Evolutionary conservation across 2,113 vertebrate species (phyloP).

Genomic region (Indicator maculatus): DNA sequence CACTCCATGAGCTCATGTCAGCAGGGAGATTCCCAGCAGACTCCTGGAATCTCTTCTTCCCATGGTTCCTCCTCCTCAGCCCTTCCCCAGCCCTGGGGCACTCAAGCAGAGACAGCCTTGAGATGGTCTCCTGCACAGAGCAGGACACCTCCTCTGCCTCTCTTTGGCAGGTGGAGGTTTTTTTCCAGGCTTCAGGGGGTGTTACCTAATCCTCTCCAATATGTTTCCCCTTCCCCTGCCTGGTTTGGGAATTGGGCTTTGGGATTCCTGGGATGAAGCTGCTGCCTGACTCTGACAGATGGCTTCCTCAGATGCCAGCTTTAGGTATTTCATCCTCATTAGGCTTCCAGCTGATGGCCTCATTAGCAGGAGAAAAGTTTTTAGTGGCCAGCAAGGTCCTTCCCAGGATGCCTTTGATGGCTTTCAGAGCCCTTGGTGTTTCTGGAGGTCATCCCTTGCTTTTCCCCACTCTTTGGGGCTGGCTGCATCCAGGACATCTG

Average conservation of each 20-base stretch:
- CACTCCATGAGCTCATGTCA: background rate
- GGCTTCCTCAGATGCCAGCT: background rate
- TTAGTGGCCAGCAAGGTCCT: rapidly evolving
- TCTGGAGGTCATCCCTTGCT: too few relatives aligned
- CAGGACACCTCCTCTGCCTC: background rate
- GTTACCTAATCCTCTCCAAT: background rate
- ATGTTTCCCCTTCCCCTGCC: background rate
- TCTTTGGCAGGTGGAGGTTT: background rate
- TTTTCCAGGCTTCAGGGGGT: background rate
- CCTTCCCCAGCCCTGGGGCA: background rate
- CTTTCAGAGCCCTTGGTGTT: rapidly evolving
- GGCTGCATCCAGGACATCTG: background rate
- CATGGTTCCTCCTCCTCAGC: background rate
- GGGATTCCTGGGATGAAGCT: background rate
- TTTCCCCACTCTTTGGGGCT: rapidly evolving
- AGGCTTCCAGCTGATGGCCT: background rate
- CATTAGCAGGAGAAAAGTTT: background rate
- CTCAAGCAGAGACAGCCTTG: background rate
- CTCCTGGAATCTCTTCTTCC: background rate
- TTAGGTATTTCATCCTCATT: rapidly evolving
- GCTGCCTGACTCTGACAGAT: background rate
- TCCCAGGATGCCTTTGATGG: rapidly evolving
- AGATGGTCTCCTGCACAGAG: background rate
- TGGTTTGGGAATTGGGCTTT: background rate
- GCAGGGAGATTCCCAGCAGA: background rate